These are phyloP conservation scores for Ricordea florida DNA, from an alignment of 92 coral and sea anemone species.

Conservation along the genomic window DNA sequence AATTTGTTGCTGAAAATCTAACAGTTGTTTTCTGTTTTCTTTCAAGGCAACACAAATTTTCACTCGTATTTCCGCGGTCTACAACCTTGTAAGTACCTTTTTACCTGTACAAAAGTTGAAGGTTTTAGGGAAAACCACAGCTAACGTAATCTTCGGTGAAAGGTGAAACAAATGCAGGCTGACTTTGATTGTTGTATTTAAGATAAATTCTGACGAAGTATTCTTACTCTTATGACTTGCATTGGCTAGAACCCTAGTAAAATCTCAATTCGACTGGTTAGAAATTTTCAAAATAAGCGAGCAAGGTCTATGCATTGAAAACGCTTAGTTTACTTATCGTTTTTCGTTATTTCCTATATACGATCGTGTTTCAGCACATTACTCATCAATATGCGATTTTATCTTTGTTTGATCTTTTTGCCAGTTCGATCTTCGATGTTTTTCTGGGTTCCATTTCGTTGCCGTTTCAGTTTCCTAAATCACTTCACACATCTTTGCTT, in stretches of 20 bases:
- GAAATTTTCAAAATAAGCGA: neutral
- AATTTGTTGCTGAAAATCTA: neutral
- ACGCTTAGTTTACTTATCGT: neutral
- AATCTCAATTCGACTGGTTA: neutral
- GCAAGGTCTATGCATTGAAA: neutral
- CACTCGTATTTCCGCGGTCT: neutral
- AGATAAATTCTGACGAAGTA: neutral
- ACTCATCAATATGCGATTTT: neutral
- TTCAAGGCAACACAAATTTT: neutral
- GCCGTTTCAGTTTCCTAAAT: too few relatives aligned
- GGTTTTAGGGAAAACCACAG: neutral
- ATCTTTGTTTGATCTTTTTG: too few relatives aligned
- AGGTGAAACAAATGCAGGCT: neutral
- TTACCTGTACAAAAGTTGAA: neutral
- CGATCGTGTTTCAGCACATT: neutral
- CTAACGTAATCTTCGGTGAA: neutral
- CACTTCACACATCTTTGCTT: neutral
- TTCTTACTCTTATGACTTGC: neutral
- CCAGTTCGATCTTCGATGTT: too few relatives aligned
- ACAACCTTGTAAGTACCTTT: neutral
- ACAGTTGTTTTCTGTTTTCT: neutral
- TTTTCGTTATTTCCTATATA: neutral
- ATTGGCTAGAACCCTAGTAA: neutral
- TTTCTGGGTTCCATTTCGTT: neutral
- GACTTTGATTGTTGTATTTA: neutral